Percentiles rank a stretch among this genome's conserved stretches.
Evolutionary conservation across 2,113 vertebrate species (phyloP).

Genomic region (Marmota flaviventris): DNA sequence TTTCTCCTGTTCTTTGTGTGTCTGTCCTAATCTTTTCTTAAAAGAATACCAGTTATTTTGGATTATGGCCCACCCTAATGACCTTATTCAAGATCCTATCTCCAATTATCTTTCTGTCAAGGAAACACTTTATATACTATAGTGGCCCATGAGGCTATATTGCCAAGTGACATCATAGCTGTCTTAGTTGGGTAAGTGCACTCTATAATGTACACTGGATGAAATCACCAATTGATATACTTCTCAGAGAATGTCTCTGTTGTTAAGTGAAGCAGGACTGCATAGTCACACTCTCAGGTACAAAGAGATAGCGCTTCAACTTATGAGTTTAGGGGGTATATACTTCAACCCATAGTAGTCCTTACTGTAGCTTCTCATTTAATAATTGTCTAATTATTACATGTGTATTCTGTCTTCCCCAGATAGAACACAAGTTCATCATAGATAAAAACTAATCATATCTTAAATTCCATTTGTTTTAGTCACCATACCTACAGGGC

Average conservation of each 20-base stretch:
- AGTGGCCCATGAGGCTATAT: neutral
- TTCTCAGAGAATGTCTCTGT: neutral
- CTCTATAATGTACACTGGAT: too few relatives aligned
- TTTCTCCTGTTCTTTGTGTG: neutral
- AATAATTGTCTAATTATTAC: neutral
- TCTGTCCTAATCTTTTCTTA: neutral
- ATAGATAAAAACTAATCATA: neutral
- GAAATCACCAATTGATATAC: neutral
- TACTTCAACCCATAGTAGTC: neutral
- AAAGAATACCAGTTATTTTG: neutral
- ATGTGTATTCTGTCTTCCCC: neutral
- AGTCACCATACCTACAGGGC: neutral
- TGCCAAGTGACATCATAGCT: neutral
- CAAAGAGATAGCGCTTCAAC: neutral
- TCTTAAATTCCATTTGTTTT: neutral
- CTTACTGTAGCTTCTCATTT: neutral
- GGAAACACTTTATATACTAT: rapidly evolving
- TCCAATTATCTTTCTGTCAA: neutral
- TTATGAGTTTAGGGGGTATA: neutral
- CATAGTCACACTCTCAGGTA: neutral
- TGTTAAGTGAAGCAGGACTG: neutral
- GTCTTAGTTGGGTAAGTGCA: neutral
- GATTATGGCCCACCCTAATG: neutral
- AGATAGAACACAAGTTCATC: neutral
- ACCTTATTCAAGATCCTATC: neutral